Base-by-base conservation (phyloP, 2,113 vertebrate species). In the Nannobrachium achirus region DNA sequence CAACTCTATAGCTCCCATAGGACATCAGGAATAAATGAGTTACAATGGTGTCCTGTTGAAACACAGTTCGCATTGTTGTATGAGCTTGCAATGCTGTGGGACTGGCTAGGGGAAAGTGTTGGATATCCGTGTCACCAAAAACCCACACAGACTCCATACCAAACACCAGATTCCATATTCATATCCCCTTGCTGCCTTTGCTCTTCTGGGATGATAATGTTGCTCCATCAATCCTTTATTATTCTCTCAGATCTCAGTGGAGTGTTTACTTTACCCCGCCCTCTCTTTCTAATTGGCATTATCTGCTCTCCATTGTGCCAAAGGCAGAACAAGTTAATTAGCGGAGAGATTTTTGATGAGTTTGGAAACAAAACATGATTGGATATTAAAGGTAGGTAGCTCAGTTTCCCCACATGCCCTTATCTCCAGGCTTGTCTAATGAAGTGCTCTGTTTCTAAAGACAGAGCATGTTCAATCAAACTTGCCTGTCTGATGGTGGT, bases 41-140 rank as follows among this genome's bases (percentile, higher is more conserved):
- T 66, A 91, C 85, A 90, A 89, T 87, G 75, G 71, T 39, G 78
- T 88, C 80, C 83, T 92, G 71, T 88, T 79, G 77, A 82, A 78
- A 90, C 90, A 91, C 73, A 79, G 80, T 85, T 75, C 69, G 75
- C 82, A 86, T 91, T 90, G 82, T 88, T 83, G 81, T 86, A 64
- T 53, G 71, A 68, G 51, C 74, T 75, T 56, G 73, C 73, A 63
- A 66, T 76, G 62, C 50, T 63, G 52, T 60, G 70, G 69, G 60
- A 66, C 69, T 46, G 62, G 76, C 57, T 42, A 58, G 69, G 46
- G 20, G 39, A 52, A 81, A 80, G 55, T 72, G 72, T 75, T 86
- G 63, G 56, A 83, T 85, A 69, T 80, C 70, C 61, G 56, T 64
- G 59, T 52, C 52, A 56, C 19, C 6, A 10, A 46, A 38, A 38